Conservation (phyloP, 2,888 invertebrate genomes). For the Tachina fera region DNA sequence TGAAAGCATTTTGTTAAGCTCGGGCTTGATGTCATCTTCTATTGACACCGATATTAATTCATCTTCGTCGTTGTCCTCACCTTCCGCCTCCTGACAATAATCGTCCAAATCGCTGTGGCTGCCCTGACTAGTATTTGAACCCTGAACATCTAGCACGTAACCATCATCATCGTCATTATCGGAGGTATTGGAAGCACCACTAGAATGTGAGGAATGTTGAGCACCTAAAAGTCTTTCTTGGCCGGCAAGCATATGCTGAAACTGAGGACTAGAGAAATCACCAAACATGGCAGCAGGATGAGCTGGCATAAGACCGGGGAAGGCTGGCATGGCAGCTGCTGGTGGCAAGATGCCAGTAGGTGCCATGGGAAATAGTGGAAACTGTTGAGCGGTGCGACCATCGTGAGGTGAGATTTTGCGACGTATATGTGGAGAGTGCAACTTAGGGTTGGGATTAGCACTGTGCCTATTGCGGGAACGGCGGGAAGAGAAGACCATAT, state of each 20-base stretch:
- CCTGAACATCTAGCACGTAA: slow-evolving; percentile 76
- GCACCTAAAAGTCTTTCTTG: slow-evolving; percentile 72
- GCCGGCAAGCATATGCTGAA: slow-evolving; percentile 73
- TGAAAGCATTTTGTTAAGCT: slow-evolving; percentile 26
- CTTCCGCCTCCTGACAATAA: slow-evolving; percentile 74
- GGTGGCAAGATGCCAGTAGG: slow-evolving; percentile 83
- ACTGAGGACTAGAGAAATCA: slow-evolving; percentile 70
- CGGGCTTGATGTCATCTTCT: slow-evolving; percentile 64
- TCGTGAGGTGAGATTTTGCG: slow-evolving; percentile 96
- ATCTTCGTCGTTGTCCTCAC: slow-evolving; percentile 70
- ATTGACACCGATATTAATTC: slow-evolving; percentile 72
- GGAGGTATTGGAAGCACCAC: slow-evolving; percentile 66
- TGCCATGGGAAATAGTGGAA: slow-evolving; percentile 87
- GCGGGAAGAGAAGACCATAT: slow-evolving; percentile 98
- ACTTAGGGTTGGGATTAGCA: slow-evolving; percentile 98
- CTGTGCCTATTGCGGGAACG: slow-evolving; percentile 97
- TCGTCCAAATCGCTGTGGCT: slow-evolving; percentile 77
- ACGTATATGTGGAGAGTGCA: slow-evolving; percentile 97
- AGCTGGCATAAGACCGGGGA: slow-evolving; percentile 83
- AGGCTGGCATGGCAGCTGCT: slow-evolving; percentile 84
- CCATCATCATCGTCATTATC: slow-evolving; percentile 77
- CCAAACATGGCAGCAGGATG: slow-evolving; percentile 77
- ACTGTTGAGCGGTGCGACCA: slow-evolving; percentile 91
- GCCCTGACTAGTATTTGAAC: slow-evolving; percentile 79
- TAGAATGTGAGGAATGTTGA: slow-evolving; percentile 54